Evolutionary conservation across 2,888 invertebrate genomes (phyloP).

Genomic region (Orthosia cruda): DNA sequence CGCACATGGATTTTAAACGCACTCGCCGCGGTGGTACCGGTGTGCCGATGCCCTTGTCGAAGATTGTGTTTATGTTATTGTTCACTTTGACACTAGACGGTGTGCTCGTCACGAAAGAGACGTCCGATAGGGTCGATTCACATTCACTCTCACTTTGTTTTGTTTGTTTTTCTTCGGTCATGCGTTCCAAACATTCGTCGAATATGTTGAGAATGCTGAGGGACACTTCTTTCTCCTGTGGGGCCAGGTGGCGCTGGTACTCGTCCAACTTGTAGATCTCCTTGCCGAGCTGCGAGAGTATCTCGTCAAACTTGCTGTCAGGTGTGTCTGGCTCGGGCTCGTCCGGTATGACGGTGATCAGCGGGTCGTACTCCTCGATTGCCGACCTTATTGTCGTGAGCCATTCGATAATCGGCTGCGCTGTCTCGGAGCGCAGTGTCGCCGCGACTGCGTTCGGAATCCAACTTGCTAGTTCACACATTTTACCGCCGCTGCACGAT

Average conservation of each 20-base stretch:
- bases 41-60: conserved; percentile 76
- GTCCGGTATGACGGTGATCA: conserved; percentile 78
- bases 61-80: conserved; percentile 72
- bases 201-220: conserved; percentile 89
- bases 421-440: conserved; percentile 85
- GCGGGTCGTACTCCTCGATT: conserved; percentile 89
- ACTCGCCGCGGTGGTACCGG: conserved; percentile 82
- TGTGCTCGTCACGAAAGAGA: conserved; percentile 84
- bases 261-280: conserved; percentile 89
- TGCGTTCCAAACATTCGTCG: conserved; percentile 88
- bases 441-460: conserved; percentile 89
- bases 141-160: conserved; percentile 81
- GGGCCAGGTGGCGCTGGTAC: conserved; percentile 84
- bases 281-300: conserved; percentile 88
- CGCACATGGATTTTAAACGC: conserved; percentile 75
- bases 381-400: conserved; percentile 83
- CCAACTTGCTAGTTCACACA: conserved; percentile 90
- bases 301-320: conserved; percentile 88
- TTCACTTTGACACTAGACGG: conserved; percentile 77
- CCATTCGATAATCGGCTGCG: conserved; percentile 87
- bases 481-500: conserved; percentile 83
- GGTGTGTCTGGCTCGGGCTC: conserved; percentile 73
- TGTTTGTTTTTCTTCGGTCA: conserved; percentile 76
- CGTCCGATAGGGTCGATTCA: conserved; percentile 81
- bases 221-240: conserved; percentile 82